Conservation (phyloP, 2,888 invertebrate species). For the Cybosia mesomella region DNA sequence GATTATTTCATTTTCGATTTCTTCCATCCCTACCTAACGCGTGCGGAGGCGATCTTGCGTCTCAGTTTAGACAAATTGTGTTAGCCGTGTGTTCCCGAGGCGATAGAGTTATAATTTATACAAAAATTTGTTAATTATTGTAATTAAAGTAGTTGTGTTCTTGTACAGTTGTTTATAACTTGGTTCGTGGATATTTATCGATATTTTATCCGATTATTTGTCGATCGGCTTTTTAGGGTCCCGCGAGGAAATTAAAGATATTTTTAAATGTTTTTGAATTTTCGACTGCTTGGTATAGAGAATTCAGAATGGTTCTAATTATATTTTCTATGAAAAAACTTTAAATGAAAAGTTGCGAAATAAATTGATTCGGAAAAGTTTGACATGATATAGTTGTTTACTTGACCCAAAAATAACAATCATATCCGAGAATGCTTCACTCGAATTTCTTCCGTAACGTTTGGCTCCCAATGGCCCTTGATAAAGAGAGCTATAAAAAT, state of each 20-base stretch:
- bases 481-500: no score
- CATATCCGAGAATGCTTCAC: no score
- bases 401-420: neutral
- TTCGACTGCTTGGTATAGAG: neutral
- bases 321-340: no score
- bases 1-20: conserved; percentile 65
- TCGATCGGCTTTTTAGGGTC: conserved; percentile 58
- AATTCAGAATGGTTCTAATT: neutral
- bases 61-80: conserved; percentile 62
- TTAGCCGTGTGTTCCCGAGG: conserved; percentile 70
- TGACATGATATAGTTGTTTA: neutral
- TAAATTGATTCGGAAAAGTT: neutral
- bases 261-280: neutral
- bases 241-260: conserved; percentile 24
- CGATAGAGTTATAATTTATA: conserved; percentile 80
- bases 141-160: conserved; percentile 76
- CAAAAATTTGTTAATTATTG: conserved; percentile 80
- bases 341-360: neutral
- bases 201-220: conserved; percentile 64
- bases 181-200: conserved; percentile 74
- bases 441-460: no score
- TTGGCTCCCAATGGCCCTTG: no score
- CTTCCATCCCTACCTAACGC: conserved; percentile 52
- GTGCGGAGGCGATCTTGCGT: conserved; percentile 35
- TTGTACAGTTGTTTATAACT: conserved; percentile 68